phyloP scores from a whole-genome alignment of 1,140 invertebrate species.

The Catajapyx aquilonaris region DNA sequence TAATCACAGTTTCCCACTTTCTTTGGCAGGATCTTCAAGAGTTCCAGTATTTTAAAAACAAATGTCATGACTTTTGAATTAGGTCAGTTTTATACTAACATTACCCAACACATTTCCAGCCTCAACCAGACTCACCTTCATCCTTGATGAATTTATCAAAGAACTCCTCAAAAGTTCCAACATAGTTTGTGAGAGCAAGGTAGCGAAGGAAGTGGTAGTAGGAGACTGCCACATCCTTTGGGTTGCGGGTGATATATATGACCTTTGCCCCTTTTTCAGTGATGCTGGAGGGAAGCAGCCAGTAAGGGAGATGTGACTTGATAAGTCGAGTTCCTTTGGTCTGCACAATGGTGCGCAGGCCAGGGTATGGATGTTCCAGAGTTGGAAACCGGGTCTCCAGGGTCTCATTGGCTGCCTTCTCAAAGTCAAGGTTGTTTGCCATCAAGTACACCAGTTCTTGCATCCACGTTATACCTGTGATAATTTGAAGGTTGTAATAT shows the following conservation, averaged over 20 bases:
- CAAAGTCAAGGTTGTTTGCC: slow-evolving; percentile 18
- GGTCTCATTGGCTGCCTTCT: slow-evolving; percentile 16
- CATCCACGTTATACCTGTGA: slow-evolving; percentile 30
- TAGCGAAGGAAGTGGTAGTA: slow-evolving; percentile 25
- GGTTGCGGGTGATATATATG: slow-evolving; percentile 27
- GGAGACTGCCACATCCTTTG: slow-evolving; percentile 26
- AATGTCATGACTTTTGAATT: background rate
- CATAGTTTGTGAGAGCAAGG: slow-evolving; percentile 18
- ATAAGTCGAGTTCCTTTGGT: slow-evolving; percentile 9
- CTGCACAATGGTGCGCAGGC: no score
- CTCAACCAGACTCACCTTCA: slow-evolving; percentile 17
- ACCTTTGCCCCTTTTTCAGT: slow-evolving; percentile 19
- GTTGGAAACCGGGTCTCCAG: slow-evolving; percentile 28
- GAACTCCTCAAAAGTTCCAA: slow-evolving; percentile 21
- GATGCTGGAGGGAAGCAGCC: slow-evolving; percentile 7
- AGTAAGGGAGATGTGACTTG: slow-evolving; percentile 11
- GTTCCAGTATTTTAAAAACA: background rate
- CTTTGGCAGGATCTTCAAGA: background rate
- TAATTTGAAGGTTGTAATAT: no score
- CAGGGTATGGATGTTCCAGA: slow-evolving; percentile 26
- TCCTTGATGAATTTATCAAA: slow-evolving; percentile 22
- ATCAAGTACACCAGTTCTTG: slow-evolving; percentile 29
- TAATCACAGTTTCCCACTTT: slow-evolving; percentile 1
- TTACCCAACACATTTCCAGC: background rate
- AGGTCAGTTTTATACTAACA: no score